Percentiles rank a stretch among this genome's conserved stretches.
phyloP scores from a whole-genome alignment of 2,888 invertebrate genomes.

The Azorinus chamasolen region DNA sequence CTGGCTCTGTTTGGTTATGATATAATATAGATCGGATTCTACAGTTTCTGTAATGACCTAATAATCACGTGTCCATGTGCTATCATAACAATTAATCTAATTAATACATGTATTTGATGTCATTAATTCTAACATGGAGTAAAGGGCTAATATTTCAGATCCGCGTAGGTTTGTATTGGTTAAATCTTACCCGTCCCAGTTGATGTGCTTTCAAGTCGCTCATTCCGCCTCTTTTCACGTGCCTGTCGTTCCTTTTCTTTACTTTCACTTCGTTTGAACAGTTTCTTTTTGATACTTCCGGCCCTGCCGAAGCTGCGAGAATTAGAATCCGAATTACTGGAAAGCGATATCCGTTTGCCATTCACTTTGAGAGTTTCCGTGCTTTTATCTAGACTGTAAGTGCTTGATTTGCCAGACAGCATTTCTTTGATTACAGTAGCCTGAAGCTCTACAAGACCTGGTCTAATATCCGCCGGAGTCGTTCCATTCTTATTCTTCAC shows the following conservation, averaged over 20 bases:
- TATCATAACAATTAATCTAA: too few relatives aligned
- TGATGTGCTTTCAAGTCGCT: slow-evolving; percentile 43
- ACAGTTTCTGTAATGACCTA: too few relatives aligned
- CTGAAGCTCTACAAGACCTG: slow-evolving; percentile 87
- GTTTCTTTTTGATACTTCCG: slow-evolving; percentile 57
- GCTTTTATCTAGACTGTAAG: slow-evolving; percentile 54
- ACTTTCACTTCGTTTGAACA: slow-evolving; percentile 57
- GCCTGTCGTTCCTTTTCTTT: slow-evolving; percentile 46
- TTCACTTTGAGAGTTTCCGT: slow-evolving; percentile 40
- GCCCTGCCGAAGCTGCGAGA: slow-evolving; percentile 64
- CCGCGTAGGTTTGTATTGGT: too few relatives aligned
- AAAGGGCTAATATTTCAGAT: too few relatives aligned
- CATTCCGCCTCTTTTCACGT: slow-evolving; percentile 41
- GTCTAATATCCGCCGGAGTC: slow-evolving; percentile 88
- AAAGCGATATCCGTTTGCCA: slow-evolving; percentile 53
- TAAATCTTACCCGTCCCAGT: slow-evolving; percentile 35
- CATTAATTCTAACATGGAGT: too few relatives aligned
- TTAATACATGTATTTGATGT: too few relatives aligned
- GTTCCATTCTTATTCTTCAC: slow-evolving; percentile 87
- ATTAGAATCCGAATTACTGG: slow-evolving; percentile 56
- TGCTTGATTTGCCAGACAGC: slow-evolving; percentile 60
- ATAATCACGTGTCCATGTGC: too few relatives aligned
- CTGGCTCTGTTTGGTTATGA: too few relatives aligned
- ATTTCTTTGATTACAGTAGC: slow-evolving; percentile 87
- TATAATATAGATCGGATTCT: too few relatives aligned